Conservation (phyloP, 2,113 vertebrate genomes). For the Myotis brandtii region DNA sequence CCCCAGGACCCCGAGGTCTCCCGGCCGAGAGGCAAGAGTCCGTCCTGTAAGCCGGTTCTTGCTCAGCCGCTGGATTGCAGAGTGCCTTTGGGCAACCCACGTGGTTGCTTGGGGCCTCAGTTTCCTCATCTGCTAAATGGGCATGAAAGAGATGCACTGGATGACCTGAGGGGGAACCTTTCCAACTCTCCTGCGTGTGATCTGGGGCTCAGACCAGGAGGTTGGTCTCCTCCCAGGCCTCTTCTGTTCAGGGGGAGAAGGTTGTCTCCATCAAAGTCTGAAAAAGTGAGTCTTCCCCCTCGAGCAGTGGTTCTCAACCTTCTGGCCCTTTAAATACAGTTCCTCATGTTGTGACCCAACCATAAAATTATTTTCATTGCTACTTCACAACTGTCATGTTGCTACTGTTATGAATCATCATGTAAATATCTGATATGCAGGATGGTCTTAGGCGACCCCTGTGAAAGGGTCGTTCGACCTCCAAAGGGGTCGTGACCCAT, state of each 20-base stretch:
- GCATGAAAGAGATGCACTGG: background rate
- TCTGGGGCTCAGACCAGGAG: fast-evolving
- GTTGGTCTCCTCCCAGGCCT: background rate
- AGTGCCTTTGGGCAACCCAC: background rate
- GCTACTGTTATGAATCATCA: too few relatives aligned
- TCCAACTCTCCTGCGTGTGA: background rate
- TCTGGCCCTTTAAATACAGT: too few relatives aligned
- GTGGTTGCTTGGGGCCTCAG: background rate
- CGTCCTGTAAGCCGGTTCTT: fast-evolving
- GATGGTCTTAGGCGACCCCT: too few relatives aligned
- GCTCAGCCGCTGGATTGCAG: fast-evolving
- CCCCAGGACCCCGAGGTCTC: background rate
- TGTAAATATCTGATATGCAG: too few relatives aligned
- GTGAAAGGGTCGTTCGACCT: too few relatives aligned
- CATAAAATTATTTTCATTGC: too few relatives aligned
- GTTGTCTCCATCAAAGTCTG: too few relatives aligned
- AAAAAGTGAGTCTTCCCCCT: background rate
- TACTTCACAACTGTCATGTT: too few relatives aligned
- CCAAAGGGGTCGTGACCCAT: too few relatives aligned
- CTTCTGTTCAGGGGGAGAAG: background rate
- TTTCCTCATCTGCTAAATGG: background rate
- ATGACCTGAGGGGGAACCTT: too few relatives aligned
- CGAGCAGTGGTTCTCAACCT: too few relatives aligned
- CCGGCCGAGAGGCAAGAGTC: background rate
- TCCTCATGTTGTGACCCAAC: too few relatives aligned